Evolutionary conservation across 53 echinoderm and acorn worm species (phyloP).

Genomic region (Crossaster papposus): DNA sequence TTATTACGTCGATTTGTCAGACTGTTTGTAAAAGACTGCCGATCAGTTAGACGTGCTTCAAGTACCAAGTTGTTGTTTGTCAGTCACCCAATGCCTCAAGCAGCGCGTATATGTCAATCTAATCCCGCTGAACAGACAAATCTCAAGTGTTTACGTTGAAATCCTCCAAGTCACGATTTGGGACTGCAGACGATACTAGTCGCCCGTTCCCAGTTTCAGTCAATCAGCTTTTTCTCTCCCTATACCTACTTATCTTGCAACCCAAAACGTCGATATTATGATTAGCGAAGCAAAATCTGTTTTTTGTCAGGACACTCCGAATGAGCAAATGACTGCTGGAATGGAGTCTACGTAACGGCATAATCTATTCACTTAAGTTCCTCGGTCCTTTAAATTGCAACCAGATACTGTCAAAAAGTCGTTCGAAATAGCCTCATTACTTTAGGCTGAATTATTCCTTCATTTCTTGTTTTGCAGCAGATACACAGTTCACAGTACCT

Average conservation of each 20-base stretch:
- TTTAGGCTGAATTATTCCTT: background rate
- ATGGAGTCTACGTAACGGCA: too few species aligned
- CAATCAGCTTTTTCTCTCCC: background rate
- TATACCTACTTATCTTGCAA: slow-evolving; percentile 10
- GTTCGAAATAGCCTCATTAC: background rate
- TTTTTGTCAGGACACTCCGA: background rate
- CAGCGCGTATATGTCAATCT: background rate
- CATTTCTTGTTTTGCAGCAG: too few species aligned
- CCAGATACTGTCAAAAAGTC: background rate
- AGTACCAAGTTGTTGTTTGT: background rate
- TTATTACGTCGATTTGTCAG: too few species aligned
- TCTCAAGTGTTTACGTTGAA: background rate
- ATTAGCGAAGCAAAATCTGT: background rate
- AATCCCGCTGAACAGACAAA: background rate
- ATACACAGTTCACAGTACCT: background rate
- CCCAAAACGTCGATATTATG: background rate
- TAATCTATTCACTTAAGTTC: background rate
- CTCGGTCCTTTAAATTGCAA: background rate
- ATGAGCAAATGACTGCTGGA: too few species aligned
- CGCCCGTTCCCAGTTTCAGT: background rate
- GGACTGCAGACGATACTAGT: background rate
- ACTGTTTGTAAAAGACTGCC: too few species aligned
- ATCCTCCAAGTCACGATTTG: background rate
- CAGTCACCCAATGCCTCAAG: background rate
- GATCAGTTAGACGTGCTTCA: background rate